Percentiles rank a stretch among this genome's conserved stretches.
Evolutionary conservation across 2,797 vertebrate species (phyloP).

Genomic region (Brachyalestes nurse): DNA sequence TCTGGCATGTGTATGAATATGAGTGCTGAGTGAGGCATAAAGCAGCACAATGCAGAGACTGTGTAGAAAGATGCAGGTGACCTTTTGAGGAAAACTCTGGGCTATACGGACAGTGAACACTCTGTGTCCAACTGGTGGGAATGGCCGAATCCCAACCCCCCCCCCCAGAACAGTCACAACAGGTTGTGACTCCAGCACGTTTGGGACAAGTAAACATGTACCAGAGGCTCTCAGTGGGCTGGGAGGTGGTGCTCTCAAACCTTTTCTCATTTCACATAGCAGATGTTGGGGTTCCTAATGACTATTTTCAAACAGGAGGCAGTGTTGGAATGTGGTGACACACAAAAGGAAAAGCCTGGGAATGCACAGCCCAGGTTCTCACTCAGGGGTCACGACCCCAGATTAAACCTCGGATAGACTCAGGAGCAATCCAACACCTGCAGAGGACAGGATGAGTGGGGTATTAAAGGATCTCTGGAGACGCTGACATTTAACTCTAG

Average conservation of each 20-base stretch:
- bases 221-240: neutral
- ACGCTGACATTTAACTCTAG: neutral
- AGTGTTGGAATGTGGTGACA: slow-evolving; percentile 19
- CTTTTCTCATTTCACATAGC: slow-evolving; percentile 13
- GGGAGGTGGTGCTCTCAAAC: slow-evolving; percentile 4
- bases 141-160: neutral
- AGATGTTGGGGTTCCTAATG: slow-evolving; percentile 18
- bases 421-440: slow-evolving; percentile 4
- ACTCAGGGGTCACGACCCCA: slow-evolving; percentile 15
- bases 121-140: slow-evolving; percentile 10
- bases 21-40: slow-evolving; percentile 5
- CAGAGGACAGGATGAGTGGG: slow-evolving; percentile 4
- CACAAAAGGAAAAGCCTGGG: slow-evolving; percentile 29
- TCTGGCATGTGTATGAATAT: slow-evolving; percentile 17
- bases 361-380: slow-evolving; percentile 24
- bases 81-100: slow-evolving; percentile 16
- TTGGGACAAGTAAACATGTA: slow-evolving; percentile 15
- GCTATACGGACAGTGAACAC: slow-evolving; percentile 43
- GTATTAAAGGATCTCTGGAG: neutral
- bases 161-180: slow-evolving; percentile 7
- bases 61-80: slow-evolving; percentile 39
- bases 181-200: slow-evolving; percentile 4
- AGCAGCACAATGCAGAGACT: slow-evolving; percentile 40
- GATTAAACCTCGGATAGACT: slow-evolving; percentile 16
- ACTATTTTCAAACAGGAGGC: slow-evolving; percentile 18